A percentile compares a stretch with the other conserved stretches of the same genome.
Evolutionary conservation across 2,888 invertebrate genomes (phyloP).

Genomic region (Epirrhoe tristata): DNA sequence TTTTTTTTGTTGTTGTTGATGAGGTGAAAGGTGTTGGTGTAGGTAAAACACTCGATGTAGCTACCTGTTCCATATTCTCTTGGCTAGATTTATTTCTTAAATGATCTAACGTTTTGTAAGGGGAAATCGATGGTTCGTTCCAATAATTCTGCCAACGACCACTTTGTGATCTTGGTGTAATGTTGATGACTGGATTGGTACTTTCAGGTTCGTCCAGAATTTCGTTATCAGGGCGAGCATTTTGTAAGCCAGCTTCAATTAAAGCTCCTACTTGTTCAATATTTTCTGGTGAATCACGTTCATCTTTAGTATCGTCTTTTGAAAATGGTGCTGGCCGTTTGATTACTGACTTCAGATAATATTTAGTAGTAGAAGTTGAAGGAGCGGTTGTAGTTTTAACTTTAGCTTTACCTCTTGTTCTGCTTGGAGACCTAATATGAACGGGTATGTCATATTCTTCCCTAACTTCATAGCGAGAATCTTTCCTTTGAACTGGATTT

Average conservation of each 20-base stretch:
- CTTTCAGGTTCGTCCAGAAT: slow-evolving; percentile 41
- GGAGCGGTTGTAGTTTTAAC: slow-evolving; percentile 50
- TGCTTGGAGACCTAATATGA: slow-evolving; percentile 53
- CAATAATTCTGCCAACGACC: slow-evolving; percentile 52
- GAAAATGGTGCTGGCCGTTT: slow-evolving; percentile 66
- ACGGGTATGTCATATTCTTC: slow-evolving; percentile 63
- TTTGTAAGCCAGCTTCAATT: slow-evolving; percentile 58
- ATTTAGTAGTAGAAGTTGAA: slow-evolving; percentile 60
- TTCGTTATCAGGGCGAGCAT: slow-evolving; percentile 43
- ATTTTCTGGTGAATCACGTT: slow-evolving; percentile 61
- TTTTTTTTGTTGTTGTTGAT: slow-evolving; percentile 46
- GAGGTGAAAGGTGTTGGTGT: slow-evolving; percentile 51
- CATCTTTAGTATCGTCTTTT: slow-evolving; percentile 45
- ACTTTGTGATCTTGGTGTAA: slow-evolving; percentile 45
- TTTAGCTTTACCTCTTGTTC: slow-evolving; percentile 38
- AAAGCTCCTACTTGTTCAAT: slow-evolving; percentile 57
- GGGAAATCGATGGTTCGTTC: slow-evolving; percentile 78
- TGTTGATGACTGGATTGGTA: slow-evolving; percentile 40
- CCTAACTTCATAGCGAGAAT: slow-evolving; percentile 52
- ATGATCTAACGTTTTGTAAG: slow-evolving; percentile 81
- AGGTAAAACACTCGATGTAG: slow-evolving; percentile 53
- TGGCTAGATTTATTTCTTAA: slow-evolving; percentile 61
- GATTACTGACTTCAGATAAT: slow-evolving; percentile 68
- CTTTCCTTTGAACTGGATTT: slow-evolving; percentile 56
- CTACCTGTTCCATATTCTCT: slow-evolving; percentile 50